These are phyloP conservation scores for Ophiodon elongatus DNA, from an alignment of 2,113 vertebrate species.

Conservation along the genomic window DNA sequence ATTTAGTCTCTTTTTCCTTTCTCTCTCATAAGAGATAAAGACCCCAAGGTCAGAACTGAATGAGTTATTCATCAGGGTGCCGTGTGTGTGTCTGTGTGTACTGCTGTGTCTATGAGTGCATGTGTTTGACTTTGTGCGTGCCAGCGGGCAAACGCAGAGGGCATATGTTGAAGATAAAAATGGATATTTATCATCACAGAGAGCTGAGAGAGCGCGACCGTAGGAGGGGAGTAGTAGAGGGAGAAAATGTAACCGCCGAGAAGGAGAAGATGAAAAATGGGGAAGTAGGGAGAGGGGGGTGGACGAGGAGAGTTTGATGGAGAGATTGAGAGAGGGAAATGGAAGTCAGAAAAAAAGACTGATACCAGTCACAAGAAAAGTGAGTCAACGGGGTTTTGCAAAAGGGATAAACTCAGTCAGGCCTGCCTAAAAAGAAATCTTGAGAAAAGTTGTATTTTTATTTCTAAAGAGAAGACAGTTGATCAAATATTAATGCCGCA, in stretches of 20 bases:
- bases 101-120: constrained; percentile 15
- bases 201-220: constrained; percentile 53
- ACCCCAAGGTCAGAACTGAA: constrained; percentile 79
- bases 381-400: constrained; percentile 19
- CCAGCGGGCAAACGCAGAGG: constrained; percentile 72
- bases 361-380: constrained; percentile 16
- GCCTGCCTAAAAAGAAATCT: constrained; percentile 50
- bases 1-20: constrained; percentile 39
- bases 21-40: constrained; percentile 58
- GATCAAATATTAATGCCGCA: constrained; percentile 72
- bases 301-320: neutral
- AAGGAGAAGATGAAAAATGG: constrained; percentile 56
- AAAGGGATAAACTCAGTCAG: constrained; percentile 33
- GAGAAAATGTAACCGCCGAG: constrained; percentile 42
- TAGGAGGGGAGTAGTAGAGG: constrained; percentile 48
- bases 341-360: constrained; percentile 6
- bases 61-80: constrained; percentile 74
- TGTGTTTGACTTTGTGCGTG: constrained; percentile 70
- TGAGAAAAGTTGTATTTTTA: constrained; percentile 59
- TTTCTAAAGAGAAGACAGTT: constrained; percentile 63
- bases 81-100: constrained; percentile 32
- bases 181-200: constrained; percentile 79
- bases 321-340: neutral
- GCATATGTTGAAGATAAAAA: constrained; percentile 81
- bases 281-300: neutral